A percentile compares a stretch with the other conserved stretches of the same genome.
Conservation (phyloP, 2,113 vertebrate species). For the Isichthys henryi region DNA sequence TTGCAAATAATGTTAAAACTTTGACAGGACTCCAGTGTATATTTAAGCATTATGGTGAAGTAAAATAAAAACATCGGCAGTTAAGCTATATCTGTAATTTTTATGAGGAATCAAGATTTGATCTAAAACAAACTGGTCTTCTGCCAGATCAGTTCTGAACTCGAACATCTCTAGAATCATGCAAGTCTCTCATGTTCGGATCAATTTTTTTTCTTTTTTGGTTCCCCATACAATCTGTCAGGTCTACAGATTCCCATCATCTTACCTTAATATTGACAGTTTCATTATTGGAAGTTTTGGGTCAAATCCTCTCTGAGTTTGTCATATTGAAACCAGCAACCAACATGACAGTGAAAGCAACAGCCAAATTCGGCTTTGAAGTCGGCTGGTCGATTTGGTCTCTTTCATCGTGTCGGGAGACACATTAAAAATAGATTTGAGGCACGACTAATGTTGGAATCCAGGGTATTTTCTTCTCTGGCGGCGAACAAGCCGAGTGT, state of each 20-base stretch:
- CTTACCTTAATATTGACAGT: background rate
- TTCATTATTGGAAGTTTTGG: background rate
- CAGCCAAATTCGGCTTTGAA: background rate
- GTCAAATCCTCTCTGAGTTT: background rate
- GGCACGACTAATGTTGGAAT: background rate
- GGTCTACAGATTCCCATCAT: background rate
- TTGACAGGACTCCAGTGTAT: background rate
- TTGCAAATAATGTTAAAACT: background rate
- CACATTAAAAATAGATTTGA: constrained; percentile 13
- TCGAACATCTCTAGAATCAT: background rate
- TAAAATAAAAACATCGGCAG: background rate
- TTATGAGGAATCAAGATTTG: background rate
- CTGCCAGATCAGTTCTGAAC: background rate
- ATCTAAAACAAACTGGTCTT: background rate
- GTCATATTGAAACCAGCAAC: background rate
- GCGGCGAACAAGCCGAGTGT: background rate
- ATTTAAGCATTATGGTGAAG: background rate
- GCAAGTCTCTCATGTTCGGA: background rate
- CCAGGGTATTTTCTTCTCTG: background rate
- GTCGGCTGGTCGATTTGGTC: background rate
- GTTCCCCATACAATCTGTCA: background rate
- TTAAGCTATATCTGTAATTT: background rate
- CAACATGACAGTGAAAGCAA: background rate
- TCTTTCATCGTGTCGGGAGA: background rate
- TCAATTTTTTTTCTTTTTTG: background rate